These are phyloP conservation scores for Smithornis capensis DNA, from an alignment of 2,113 vertebrate genomes.

Conservation along the genomic window DNA sequence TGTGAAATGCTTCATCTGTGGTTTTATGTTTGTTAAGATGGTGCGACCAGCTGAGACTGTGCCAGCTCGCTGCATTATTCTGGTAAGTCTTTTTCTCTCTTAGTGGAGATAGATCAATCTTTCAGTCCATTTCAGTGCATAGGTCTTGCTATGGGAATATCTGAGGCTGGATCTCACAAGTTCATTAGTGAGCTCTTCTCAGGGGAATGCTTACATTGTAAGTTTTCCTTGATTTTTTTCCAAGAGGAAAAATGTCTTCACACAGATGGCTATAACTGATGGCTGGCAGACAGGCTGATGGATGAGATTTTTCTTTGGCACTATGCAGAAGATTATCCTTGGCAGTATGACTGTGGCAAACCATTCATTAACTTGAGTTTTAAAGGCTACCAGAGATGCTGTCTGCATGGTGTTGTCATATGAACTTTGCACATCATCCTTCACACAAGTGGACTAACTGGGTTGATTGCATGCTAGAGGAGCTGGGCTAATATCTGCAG, in stretches of 20 bases:
- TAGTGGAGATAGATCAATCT: neutral
- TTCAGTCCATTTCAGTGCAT: neutral
- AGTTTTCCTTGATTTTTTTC: slow-evolving; percentile 55
- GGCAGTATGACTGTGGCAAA: slow-evolving; percentile 17
- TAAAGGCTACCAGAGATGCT: slow-evolving; percentile 20
- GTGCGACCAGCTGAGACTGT: neutral
- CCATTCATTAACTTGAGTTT: slow-evolving; percentile 44
- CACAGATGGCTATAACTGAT: slow-evolving; percentile 58
- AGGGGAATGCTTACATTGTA: slow-evolving; percentile 10
- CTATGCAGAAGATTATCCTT: neutral
- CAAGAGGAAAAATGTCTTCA: slow-evolving; percentile 20
- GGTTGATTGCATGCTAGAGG: slow-evolving; percentile 38
- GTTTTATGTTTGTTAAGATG: slow-evolving; percentile 22
- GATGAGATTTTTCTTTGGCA: slow-evolving; percentile 48
- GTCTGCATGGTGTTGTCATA: neutral
- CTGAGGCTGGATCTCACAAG: slow-evolving; percentile 7
- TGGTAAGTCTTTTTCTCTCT: slow-evolving; percentile 8
- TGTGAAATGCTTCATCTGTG: slow-evolving; percentile 38
- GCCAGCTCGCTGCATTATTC: slow-evolving; percentile 21
- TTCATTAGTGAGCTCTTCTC: slow-evolving; percentile 19
- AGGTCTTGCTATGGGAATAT: neutral
- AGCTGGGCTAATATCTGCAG: slow-evolving; percentile 9
- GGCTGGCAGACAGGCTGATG: slow-evolving; percentile 59
- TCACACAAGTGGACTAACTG: neutral
- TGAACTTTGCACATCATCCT: neutral